These are phyloP conservation scores for Cryptophagus acutangulus DNA, from an alignment of 2,888 invertebrate species.

Conservation along the genomic window DNA sequence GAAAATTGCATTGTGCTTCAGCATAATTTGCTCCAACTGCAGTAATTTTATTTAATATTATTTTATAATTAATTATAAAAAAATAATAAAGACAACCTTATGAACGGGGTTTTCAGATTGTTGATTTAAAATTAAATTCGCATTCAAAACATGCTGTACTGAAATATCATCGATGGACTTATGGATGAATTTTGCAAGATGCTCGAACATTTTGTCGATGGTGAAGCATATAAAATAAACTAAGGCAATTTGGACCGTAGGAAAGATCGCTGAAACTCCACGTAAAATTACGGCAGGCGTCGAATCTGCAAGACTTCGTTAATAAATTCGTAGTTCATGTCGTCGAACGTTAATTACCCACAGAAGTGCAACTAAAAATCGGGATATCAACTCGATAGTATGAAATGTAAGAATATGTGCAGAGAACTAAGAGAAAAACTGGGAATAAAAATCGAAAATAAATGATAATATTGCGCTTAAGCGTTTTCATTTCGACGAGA, in stretches of 20 bases:
- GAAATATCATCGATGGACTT: too few species aligned
- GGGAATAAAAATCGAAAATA: too few species aligned
- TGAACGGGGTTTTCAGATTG: neutral
- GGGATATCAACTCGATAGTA: too few species aligned
- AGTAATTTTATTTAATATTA: too few species aligned
- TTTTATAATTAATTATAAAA: too few species aligned
- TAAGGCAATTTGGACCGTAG: conserved; percentile 4
- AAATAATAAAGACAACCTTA: too few species aligned
- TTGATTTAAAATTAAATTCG: neutral
- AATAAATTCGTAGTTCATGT: neutral
- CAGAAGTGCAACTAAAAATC: neutral
- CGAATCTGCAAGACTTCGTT: neutral
- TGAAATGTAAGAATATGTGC: too few species aligned
- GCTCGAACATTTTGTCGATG: conserved; percentile 7
- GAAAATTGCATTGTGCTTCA: neutral
- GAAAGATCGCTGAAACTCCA: conserved; percentile 6
- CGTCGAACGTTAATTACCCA: neutral
- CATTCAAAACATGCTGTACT: too few species aligned
- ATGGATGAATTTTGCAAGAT: conserved; percentile 7
- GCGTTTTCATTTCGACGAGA: too few species aligned
- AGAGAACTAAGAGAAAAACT: too few species aligned
- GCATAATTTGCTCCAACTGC: too few species aligned
- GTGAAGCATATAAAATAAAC: conserved; percentile 2
- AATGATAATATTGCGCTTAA: too few species aligned
- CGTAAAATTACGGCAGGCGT: neutral